Base-by-base conservation (phyloP, 1,140 invertebrate species). In the Panagrolaimus sp. region DNA sequence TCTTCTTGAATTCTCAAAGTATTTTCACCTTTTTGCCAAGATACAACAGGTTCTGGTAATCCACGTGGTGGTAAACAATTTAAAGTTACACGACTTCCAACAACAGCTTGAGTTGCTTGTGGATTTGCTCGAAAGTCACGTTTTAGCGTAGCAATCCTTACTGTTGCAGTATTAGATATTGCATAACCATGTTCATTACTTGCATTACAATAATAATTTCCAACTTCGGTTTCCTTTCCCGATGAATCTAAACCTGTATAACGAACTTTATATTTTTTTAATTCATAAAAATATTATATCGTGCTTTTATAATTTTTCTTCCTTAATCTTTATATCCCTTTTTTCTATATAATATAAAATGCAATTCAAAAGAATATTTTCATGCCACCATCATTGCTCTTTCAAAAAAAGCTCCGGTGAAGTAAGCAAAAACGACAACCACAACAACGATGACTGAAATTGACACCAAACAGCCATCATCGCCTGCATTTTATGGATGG, bases 191-290 rank as follows among this genome's bases (percentile, higher is more conserved):
- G 62, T 42, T 42, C 42, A 63, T 63, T 63, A 42, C 42, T 63
- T 20, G 62, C 62, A 43, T 42, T 63, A 43, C 62, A 63, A 16
- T 63, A 63, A 43, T 63, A 63, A 63, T 31, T 63, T 23, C 62
- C 62, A 11, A 43, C 42, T 42, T 63, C 62, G 0, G 62, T 20
- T 23, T 63, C 62, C 11, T 63, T 63, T n/a, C 62, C 62, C 16
- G 9, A n/a, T 11, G 62, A 42, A 42, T 63, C 42, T 31, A 38
- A 11, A 42, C 11, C n/a, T 31, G 38, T 42, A n/a, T n/a, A n/a
- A n/a, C n/a, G n/a, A 63, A 63, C 16, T 42, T n/a, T 63, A 4
- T 38, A 47, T 38, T 38, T 38, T 38, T 38, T 38, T 38, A 4
- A 38, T 38, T 38, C 31, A 38, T 4, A 47, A 47, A 14, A n/a